Conservation (phyloP, 2,113 vertebrate species). For the Mustelus asterias region DNA sequence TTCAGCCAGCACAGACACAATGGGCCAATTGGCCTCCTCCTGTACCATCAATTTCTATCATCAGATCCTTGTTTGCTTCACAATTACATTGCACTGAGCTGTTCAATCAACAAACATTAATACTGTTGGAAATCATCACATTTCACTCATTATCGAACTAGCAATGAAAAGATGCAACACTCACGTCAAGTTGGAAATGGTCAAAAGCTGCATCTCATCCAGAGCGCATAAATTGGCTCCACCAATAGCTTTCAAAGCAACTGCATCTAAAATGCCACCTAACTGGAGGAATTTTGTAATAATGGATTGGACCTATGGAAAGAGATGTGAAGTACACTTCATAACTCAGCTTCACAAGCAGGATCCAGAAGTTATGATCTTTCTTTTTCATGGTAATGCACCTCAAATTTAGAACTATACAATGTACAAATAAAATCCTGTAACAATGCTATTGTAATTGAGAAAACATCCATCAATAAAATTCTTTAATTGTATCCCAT, state of each 20-base stretch:
- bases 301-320: neutral
- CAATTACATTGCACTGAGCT: neutral
- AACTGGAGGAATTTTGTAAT: constrained; percentile 41
- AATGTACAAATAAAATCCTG: neutral
- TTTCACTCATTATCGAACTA: neutral
- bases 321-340: no score
- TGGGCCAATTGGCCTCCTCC: no score
- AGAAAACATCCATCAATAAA: neutral
- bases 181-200: constrained; percentile 28
- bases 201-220: constrained; percentile 44
- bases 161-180: neutral
- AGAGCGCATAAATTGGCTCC: constrained; percentile 49
- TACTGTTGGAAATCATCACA: neutral
- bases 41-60: no score
- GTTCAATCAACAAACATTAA: neutral
- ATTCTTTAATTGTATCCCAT: neutral
- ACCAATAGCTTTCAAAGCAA: constrained; percentile 44
- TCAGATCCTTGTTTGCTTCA: neutral
- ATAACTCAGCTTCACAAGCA: neutral
- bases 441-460: neutral
- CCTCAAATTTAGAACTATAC: neutral
- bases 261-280: constrained; percentile 44
- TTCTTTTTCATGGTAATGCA: neutral
- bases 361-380: neutral
- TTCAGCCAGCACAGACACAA: no score